Conservation (phyloP, 2,888 invertebrate species). For the Heliconius cydno region DNA sequence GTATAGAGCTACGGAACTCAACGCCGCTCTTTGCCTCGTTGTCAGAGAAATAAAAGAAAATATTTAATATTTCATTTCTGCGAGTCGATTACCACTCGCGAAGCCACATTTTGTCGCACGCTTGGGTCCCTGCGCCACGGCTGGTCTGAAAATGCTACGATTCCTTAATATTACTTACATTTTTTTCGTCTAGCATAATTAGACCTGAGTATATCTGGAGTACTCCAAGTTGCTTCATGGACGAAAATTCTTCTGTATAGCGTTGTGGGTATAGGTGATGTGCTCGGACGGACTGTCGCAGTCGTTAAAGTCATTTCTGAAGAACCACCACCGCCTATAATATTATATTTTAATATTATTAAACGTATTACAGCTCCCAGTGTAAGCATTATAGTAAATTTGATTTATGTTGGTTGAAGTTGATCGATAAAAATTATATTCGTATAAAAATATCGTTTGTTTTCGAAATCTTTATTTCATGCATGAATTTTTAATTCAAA, state of each 20-base stretch:
- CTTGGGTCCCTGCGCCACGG: no score
- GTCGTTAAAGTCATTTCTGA: constrained; percentile 52
- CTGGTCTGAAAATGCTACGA: no score
- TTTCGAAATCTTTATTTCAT: neutral
- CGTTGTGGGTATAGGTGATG: constrained; percentile 55
- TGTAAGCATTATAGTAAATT: constrained; percentile 9
- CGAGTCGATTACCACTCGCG: no score
- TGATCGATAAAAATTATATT: constrained; percentile 22
- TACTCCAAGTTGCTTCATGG: constrained; percentile 39
- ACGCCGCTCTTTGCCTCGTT: no score
- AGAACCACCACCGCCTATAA: constrained; percentile 36
- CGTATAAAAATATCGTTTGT: neutral
- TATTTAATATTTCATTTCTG: no score
- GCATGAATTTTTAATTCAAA: neutral
- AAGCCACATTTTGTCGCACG: no score
- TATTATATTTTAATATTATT: constrained; percentile 7
- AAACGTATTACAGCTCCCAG: neutral
- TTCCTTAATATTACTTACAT: constrained; percentile 1
- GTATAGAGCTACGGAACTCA: no score
- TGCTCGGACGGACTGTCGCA: constrained; percentile 46
- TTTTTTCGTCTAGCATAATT: constrained; percentile 39
- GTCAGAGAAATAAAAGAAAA: no score
- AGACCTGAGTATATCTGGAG: constrained; percentile 50
- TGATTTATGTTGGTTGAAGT: neutral
- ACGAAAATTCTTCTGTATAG: constrained; percentile 51